Base-by-base conservation (phyloP, 2,113 vertebrate genomes). In the Etheostoma spectabile region DNA sequence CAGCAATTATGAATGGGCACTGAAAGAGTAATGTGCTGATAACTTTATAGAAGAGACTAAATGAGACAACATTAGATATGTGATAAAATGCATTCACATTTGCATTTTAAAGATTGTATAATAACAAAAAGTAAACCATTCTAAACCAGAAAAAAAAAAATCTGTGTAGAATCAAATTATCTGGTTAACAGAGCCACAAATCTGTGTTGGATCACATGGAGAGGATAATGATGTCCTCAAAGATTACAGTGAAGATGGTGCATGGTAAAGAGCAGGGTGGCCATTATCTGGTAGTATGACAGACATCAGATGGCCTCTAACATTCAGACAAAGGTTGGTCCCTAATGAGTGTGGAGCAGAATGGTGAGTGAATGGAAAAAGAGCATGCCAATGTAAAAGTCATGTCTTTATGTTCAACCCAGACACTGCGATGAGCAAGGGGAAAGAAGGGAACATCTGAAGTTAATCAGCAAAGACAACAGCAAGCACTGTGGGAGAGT, bases 171-270 rank as follows among this genome's bases (percentile, higher is more conserved):
- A 76, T 30, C 59, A 73, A 61, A 60, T 30, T 52, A 22, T 79
- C 51, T 59, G 60, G 35, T 75, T 68, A 77, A 62, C 57, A 75
- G n/a, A 75, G 66, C 66, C 56, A 35, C 18, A 2, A 30, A 22
- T 63, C 42, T 77, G 46, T 60, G 80, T 56, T 24, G 57, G 64
- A 83, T 75, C 60, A 68, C 62, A 82, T 35, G 35, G 66, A 68
- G 56, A 72, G 49, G 67, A 85, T 91, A 90, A 94, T 80, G 77
- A 91, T 89, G 87, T 80, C 77, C 86, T 89, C 64, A 81, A 87
- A 91, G 88, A 93, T 91, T 88, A 87, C 66, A 86, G 82, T 30
- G 64, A 85, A 84, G 78, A 82, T 2, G 57, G 71, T n/a, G 78
- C 79, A 81, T 83, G 70, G 85, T 86, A 88, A 90, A 86, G 86